These are phyloP conservation scores for Andrena fulva DNA, from an alignment of 2,888 invertebrate species.

Conservation along the genomic window DNA sequence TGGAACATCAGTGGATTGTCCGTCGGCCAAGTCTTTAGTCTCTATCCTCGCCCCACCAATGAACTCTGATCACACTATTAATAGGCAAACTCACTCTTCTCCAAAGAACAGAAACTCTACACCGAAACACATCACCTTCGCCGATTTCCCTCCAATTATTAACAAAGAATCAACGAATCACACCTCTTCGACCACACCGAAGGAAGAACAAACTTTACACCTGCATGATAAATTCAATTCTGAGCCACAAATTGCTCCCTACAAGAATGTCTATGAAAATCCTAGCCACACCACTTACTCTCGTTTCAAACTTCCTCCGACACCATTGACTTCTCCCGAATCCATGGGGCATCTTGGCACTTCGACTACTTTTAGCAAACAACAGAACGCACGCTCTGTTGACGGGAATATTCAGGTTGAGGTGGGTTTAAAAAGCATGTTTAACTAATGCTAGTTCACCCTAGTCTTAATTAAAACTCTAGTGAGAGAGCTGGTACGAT, in stretches of 20 bases:
- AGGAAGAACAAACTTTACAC: constrained; percentile 60
- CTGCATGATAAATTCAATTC: constrained; percentile 68
- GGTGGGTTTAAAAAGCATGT: constrained; percentile 82
- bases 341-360: constrained; percentile 73
- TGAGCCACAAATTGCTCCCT: constrained; percentile 56
- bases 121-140: constrained; percentile 80
- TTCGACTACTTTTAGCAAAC: constrained; percentile 77
- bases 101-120: constrained; percentile 69
- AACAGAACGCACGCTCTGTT: constrained; percentile 84
- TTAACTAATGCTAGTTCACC: constrained; percentile 54
- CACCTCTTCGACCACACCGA: constrained; percentile 46
- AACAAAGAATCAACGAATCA: constrained; percentile 34
- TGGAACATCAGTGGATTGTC: constrained; percentile 80
- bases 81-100: constrained; percentile 76
- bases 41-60: constrained; percentile 66
- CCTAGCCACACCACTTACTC: constrained; percentile 64
- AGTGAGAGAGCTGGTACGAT: constrained; percentile 37
- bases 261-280: constrained; percentile 57
- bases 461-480: constrained; percentile 13
- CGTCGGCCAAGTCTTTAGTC: constrained; percentile 68
- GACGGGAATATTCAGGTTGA: constrained; percentile 80
- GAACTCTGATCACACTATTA: constrained; percentile 70
- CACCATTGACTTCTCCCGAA: constrained; percentile 81
- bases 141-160: constrained; percentile 72
- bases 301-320: constrained; percentile 81